Percentiles rank a stretch among this genome's conserved stretches.
Conservation (phyloP, 2,113 vertebrate genomes). For the Calidris pugnax region DNA sequence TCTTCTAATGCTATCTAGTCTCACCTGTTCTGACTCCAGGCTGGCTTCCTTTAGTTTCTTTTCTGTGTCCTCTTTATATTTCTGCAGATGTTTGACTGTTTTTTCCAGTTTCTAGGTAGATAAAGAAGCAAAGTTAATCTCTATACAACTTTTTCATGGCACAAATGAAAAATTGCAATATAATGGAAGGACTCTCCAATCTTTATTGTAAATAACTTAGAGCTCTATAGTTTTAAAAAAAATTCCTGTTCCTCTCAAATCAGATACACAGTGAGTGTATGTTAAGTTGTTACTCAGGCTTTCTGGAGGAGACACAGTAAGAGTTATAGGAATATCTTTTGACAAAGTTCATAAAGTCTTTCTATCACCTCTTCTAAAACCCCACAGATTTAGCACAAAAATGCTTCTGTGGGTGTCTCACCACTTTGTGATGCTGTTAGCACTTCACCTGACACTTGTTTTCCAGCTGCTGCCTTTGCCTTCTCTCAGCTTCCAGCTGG, state of each 20-base stretch:
- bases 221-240: neutral
- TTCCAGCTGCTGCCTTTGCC: conserved; percentile 52
- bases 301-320: neutral
- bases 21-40: conserved; percentile 75
- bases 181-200: neutral
- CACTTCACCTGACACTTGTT: conserved; percentile 55
- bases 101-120: conserved; percentile 66
- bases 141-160: neutral
- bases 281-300: neutral
- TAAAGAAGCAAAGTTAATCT: neutral
- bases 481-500: conserved; percentile 52
- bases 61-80: conserved; percentile 64
- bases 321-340: neutral
- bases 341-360: neutral
- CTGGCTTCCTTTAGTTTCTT: conserved; percentile 71
- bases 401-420: neutral
- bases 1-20: neutral
- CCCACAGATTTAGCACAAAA: neutral
- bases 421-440: neutral
- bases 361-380: neutral
- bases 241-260: neutral
- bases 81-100: conserved; percentile 56
- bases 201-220: neutral
- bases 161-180: neutral
- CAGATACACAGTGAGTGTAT: neutral